These are phyloP conservation scores for Odontophorus gujanensis DNA, from an alignment of 2,113 vertebrate genomes.

Conservation along the genomic window DNA sequence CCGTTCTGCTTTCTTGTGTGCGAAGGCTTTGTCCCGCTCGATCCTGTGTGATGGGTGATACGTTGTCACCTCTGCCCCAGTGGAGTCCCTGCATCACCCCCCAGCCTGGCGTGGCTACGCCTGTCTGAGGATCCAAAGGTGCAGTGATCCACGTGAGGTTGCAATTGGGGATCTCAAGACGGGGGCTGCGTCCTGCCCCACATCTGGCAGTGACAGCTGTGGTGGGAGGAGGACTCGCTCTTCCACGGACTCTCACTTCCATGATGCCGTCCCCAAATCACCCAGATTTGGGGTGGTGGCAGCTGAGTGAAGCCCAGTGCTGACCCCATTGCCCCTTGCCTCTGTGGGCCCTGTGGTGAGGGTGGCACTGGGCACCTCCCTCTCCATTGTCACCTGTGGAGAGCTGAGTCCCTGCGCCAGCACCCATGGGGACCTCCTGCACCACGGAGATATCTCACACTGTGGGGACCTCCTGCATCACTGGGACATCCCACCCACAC, in stretches of 20 bases:
- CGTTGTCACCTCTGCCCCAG: rapidly evolving
- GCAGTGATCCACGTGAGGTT: background rate
- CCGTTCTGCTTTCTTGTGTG: conserved; percentile 77
- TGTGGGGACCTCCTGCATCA: no score
- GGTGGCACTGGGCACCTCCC: background rate
- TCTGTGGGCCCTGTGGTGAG: background rate
- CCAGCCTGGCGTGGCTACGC: background rate
- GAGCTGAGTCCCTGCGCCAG: background rate
- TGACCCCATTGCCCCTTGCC: rapidly evolving
- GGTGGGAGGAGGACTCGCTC: background rate
- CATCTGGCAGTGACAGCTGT: rapidly evolving
- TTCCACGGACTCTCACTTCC: background rate
- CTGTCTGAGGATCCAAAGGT: background rate
- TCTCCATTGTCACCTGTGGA: background rate
- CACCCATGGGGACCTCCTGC: background rate
- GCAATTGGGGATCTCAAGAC: no score
- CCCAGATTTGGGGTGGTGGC: rapidly evolving
- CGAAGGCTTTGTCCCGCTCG: conserved; percentile 78
- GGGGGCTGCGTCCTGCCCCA: background rate
- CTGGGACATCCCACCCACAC: no score
- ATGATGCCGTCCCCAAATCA: background rate
- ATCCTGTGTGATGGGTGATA: conserved; percentile 57
- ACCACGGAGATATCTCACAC: no score
- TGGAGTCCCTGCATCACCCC: rapidly evolving
- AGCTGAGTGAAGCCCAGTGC: rapidly evolving